These are phyloP conservation scores for Cephus sareptanus DNA, from an alignment of 2,888 invertebrate species.

Conservation along the genomic window DNA sequence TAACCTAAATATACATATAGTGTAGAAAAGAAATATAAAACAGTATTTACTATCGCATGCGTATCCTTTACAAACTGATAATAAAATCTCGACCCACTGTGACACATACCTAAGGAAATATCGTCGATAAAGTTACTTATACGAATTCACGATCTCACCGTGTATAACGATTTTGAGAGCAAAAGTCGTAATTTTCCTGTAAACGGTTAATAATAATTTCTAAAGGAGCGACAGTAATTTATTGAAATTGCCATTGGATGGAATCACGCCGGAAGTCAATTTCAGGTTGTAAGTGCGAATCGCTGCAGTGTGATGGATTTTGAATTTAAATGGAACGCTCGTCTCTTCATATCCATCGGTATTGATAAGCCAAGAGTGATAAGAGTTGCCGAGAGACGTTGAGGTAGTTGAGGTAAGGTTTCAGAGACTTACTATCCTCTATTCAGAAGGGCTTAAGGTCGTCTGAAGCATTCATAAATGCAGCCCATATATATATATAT, in stretches of 20 bases:
- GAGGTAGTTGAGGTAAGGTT: background rate
- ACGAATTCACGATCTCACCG: too few relatives aligned
- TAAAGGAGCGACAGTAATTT: background rate
- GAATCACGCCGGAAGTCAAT: background rate
- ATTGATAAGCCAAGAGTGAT: constrained; percentile 34
- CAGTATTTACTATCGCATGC: background rate
- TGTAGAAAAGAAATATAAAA: background rate
- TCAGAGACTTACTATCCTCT: constrained; percentile 24
- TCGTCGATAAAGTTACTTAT: background rate
- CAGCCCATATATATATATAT: constrained; percentile 5
- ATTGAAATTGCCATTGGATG: background rate
- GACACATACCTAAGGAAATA: background rate
- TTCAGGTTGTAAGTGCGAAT: background rate
- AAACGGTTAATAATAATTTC: background rate
- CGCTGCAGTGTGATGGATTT: background rate
- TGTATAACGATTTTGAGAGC: background rate
- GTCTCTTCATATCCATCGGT: constrained; percentile 25
- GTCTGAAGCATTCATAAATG: constrained; percentile 36
- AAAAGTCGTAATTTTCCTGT: background rate
- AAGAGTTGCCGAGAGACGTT: background rate
- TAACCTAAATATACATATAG: background rate
- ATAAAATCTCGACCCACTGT: background rate
- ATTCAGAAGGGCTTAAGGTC: constrained; percentile 38
- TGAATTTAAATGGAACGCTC: background rate
- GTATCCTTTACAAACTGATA: background rate